Base-by-base conservation (phyloP, 2,113 vertebrate genomes). In the Puffinus mauretanicus region DNA sequence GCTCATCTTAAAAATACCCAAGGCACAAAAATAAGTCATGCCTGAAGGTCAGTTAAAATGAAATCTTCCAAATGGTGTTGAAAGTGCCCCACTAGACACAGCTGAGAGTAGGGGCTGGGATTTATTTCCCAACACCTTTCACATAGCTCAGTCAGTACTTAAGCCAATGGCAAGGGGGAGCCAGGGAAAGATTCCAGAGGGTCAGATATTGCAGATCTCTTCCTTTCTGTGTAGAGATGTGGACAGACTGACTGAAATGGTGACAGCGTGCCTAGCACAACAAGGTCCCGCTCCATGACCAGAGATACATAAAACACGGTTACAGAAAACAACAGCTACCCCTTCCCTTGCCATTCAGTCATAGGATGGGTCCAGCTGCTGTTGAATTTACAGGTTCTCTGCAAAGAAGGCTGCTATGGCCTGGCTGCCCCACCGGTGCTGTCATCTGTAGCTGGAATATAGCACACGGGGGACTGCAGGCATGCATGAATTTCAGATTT, bases 21-120 rank as follows among this genome's bases (percentile, higher is more conserved):
- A 30, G 32, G 89, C n/a, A 96, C 57, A 90, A 93, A 97, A 97
- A 95, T 93, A 97, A 96, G 79, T 62, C 18, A 27, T 77, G 85
- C 46, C 34, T 91, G 75, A 95, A 95, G 95, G 93, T 95, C 86
- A 86, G 29, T 92, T 90, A 90, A 96, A 96, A 75, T 44, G 47
- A 73, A 58, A 51, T 73, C 72, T 95, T 90, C 73, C 82, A 93
- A 80, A 75, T 5, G 16, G 40, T 80, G 42, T 64, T 94, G 47
- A 44, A 90, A 96, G 73, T 81, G 72, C 75, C 70, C 64, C 16
- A 82, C 38, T 78, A 86, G 16, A 81, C 2, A 7, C 47, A 76
- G 75, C 75, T 87, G 67, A 96, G 86, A 75, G 72, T 7, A 58
- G 75, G 58, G 51, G 40, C n/a, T 88, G 58, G 49, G 58, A 65